Evolutionary conservation across 2,888 invertebrate species (phyloP).

Genomic region (Cosmopolites sordidus): DNA sequence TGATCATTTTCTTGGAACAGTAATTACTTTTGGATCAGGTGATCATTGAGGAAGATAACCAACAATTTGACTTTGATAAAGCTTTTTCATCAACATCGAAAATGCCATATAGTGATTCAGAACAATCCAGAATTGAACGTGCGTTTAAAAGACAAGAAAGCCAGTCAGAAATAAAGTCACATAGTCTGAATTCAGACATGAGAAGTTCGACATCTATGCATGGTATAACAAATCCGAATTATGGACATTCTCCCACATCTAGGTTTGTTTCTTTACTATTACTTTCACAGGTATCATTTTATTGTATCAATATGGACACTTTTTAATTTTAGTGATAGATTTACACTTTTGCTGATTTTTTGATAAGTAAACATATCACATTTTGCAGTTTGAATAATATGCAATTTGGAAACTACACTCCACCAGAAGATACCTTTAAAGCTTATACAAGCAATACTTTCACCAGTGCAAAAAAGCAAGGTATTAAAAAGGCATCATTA

Average conservation of each 20-base stretch:
- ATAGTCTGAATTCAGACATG: slow-evolving; percentile 31
- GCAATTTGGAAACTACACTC: slow-evolving; percentile 35
- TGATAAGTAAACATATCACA: not conserved
- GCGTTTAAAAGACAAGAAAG: slow-evolving; percentile 44
- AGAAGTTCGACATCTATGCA: slow-evolving; percentile 40
- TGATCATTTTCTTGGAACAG: not conserved
- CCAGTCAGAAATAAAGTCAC: slow-evolving; percentile 30
- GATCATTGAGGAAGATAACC: slow-evolving; percentile 29
- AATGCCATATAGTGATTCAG: slow-evolving; percentile 33
- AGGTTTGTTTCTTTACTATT: slow-evolving; percentile 24
- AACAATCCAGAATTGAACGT: slow-evolving; percentile 44
- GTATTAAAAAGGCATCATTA: slow-evolving; percentile 81
- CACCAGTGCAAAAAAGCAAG: slow-evolving; percentile 38
- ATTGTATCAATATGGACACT: no score
- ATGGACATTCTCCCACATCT: slow-evolving; percentile 41
- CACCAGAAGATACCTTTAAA: slow-evolving; percentile 30
- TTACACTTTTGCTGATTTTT: no score
- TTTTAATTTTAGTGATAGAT: no score
- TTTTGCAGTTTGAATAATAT: slow-evolving; percentile 32
- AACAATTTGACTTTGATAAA: slow-evolving; percentile 37
- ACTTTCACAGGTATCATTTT: no score
- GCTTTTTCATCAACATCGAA: slow-evolving; percentile 31
- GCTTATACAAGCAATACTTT: slow-evolving; percentile 17
- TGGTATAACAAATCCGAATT: slow-evolving; percentile 48
- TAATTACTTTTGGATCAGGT: slow-evolving; percentile 27